A percentile compares a stretch with the other conserved stretches of the same genome.
Evolutionary conservation across 2,113 vertebrate species (phyloP).

Genomic region (Brienomyrus longianalis): DNA sequence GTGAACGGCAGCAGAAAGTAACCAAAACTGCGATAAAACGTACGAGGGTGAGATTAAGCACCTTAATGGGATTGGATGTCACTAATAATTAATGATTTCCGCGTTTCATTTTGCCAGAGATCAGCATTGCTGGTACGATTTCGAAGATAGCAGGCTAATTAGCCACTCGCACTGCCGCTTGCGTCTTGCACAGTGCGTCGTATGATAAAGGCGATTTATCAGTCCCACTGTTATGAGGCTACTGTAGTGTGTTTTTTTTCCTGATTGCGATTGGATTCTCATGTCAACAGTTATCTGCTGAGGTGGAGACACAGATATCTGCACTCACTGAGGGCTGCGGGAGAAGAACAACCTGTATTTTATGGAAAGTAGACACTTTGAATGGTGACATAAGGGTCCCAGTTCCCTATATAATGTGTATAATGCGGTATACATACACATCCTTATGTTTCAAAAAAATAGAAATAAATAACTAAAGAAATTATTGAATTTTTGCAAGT

Average conservation of each 20-base stretch:
- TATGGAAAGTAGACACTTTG: neutral
- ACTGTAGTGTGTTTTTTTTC: constrained; percentile 65
- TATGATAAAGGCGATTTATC: constrained; percentile 70
- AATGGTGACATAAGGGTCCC: neutral
- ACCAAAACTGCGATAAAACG: neutral
- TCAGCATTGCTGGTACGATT: constrained; percentile 59
- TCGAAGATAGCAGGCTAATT: constrained; percentile 64
- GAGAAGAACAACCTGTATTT: neutral
- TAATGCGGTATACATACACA: neutral
- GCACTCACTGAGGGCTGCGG: neutral
- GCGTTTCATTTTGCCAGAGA: constrained; percentile 34
- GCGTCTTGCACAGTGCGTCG: constrained; percentile 71
- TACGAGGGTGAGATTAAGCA: neutral
- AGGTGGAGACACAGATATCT: neutral
- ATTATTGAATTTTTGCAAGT: neutral
- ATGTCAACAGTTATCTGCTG: neutral
- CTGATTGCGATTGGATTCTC: constrained; percentile 71
- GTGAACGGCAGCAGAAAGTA: neutral
- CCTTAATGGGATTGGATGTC: constrained; percentile 46
- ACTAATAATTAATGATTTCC: constrained; percentile 55
- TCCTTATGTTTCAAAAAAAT: too few relatives aligned
- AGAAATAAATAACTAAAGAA: too few relatives aligned
- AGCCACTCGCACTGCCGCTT: constrained; percentile 68
- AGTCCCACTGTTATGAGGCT: constrained; percentile 49
- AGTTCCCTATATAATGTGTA: neutral